Evolutionary conservation across 1,140 invertebrate genomes (phyloP).

Genomic region (Meloidogyne chitwoodi): DNA sequence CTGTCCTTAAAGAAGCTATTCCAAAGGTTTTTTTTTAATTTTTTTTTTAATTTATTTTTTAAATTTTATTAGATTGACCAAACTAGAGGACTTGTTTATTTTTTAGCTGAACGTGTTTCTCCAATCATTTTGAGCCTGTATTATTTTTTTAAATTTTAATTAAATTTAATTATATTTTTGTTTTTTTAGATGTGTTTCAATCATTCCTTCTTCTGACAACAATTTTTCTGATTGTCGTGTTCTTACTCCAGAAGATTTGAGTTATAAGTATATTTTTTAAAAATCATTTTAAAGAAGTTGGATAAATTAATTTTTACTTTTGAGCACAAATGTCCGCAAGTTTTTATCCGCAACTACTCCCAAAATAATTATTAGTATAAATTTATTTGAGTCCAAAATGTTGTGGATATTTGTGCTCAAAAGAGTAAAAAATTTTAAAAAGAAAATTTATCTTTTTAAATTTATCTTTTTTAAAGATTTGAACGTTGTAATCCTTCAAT

Average conservation of each 20-base stretch:
- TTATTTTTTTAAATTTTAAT: conserved; percentile 14
- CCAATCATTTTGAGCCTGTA: conserved; percentile 20
- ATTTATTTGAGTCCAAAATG: no score
- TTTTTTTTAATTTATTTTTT: neutral
- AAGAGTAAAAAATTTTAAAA: no score
- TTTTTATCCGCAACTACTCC: no score
- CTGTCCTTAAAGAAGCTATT: conserved; percentile 38
- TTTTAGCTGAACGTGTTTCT: conserved; percentile 37
- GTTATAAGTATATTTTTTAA: conserved; percentile 60
- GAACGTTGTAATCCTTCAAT: conserved; percentile 34
- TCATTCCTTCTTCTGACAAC: conserved; percentile 51
- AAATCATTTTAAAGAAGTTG: no score
- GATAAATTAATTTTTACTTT: no score
- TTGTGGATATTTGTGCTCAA: no score
- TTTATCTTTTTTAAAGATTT: no score
- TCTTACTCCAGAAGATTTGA: conserved; percentile 61
- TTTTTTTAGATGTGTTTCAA: conserved; percentile 62
- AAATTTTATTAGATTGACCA: conserved; percentile 37
- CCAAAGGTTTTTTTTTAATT: conserved; percentile 6
- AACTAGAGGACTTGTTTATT: conserved; percentile 44
- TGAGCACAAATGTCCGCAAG: no score
- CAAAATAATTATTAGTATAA: no score
- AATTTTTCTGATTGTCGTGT: conserved; percentile 48
- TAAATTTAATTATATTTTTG: neutral
- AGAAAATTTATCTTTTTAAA: no score